These are phyloP conservation scores for Hydrochoerus hydrochaeris DNA, from an alignment of 2,113 vertebrate species.

Conservation along the genomic window DNA sequence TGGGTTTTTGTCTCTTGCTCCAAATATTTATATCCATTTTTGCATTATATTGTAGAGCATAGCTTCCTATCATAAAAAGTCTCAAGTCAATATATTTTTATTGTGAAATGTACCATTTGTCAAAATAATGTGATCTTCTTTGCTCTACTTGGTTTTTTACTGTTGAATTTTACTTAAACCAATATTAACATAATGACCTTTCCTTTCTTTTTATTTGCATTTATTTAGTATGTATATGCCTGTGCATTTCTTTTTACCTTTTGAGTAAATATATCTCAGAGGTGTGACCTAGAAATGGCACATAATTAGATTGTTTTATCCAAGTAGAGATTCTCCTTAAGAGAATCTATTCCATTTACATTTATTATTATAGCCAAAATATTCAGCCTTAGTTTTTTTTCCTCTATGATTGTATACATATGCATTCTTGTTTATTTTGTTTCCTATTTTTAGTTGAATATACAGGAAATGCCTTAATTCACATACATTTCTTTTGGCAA, in stretches of 20 bases:
- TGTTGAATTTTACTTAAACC: neutral
- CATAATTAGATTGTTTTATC: neutral
- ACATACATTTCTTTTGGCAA: neutral
- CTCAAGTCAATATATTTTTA: too few relatives aligned
- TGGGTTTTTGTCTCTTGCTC: neutral
- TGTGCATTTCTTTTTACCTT: neutral
- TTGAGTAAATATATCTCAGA: neutral
- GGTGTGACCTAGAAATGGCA: neutral
- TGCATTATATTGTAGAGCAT: neutral
- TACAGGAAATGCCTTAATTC: neutral
- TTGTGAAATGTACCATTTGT: neutral
- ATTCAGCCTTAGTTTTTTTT: neutral
- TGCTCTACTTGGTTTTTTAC: neutral
- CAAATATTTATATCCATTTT: neutral
- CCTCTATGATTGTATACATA: neutral
- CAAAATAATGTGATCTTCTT: neutral
- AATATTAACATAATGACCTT: neutral
- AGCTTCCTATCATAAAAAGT: neutral
- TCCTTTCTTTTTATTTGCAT: neutral
- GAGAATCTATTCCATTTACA: constrained; percentile 23
- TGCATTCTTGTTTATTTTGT: neutral
- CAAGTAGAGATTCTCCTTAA: neutral
- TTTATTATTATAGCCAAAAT: neutral
- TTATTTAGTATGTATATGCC: neutral
- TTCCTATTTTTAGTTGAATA: neutral